Conservation (phyloP, 2,113 vertebrate genomes). For the Festucalex cinctus region DNA sequence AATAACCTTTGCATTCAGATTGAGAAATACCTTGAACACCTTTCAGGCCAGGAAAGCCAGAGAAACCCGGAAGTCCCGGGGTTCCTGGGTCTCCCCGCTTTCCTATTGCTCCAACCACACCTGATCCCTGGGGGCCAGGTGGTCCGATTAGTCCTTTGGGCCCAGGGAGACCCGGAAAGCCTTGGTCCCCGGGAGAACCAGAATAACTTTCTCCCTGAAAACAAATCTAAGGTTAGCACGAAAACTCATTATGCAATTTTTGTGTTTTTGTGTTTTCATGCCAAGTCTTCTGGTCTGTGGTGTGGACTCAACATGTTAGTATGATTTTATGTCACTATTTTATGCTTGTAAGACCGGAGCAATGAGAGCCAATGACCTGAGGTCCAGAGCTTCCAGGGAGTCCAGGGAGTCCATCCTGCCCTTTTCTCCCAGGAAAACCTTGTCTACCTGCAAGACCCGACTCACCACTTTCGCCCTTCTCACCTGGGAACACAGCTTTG, state of each 20-base stretch:
- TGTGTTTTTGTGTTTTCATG: background rate
- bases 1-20: background rate
- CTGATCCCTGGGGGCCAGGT: conserved; percentile 70
- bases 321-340: background rate
- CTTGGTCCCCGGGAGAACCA: conserved; percentile 78
- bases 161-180: conserved; percentile 74
- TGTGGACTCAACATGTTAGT: background rate
- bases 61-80: conserved; percentile 72
- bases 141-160: conserved; percentile 74
- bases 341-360: background rate
- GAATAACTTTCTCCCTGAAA: conserved; percentile 77
- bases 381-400: conserved; percentile 47
- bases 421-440: conserved; percentile 73
- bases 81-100: conserved; percentile 74
- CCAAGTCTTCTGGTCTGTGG: background rate
- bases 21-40: conserved; percentile 72
- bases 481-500: conserved; percentile 44
- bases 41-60: conserved; percentile 73
- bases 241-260: background rate
- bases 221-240: background rate
- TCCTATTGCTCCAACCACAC: conserved; percentile 77
- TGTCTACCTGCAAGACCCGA: conserved; percentile 59
- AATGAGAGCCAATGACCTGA: conserved; percentile 38
- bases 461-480: conserved; percentile 50
- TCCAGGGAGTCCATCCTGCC: conserved; percentile 51